Evolutionary conservation across 2,888 invertebrate genomes (phyloP).

Genomic region (Baccha elongata): DNA sequence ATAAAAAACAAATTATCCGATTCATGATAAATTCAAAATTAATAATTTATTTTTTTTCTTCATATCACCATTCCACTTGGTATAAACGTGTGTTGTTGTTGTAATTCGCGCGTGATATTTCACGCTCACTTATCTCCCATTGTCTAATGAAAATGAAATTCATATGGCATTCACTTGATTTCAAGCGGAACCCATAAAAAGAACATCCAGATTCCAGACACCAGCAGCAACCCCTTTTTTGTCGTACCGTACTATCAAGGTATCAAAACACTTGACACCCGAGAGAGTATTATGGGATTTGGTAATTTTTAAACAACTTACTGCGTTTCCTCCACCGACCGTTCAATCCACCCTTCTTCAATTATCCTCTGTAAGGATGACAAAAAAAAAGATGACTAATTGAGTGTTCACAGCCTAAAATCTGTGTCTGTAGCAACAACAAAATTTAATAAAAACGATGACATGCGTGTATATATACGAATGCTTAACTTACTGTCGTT

Average conservation of each 20-base stretch:
- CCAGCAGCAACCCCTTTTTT: slow-evolving; percentile 46
- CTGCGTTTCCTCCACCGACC: not conserved
- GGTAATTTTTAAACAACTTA: slow-evolving; percentile 66
- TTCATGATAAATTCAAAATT: slow-evolving; percentile 54
- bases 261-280: slow-evolving; percentile 65
- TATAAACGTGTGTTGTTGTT: not conserved
- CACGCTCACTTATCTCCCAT: slow-evolving; percentile 66
- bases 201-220: not conserved
- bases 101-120: slow-evolving; percentile 46
- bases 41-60: slow-evolving; percentile 21
- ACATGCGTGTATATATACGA: slow-evolving; percentile 16
- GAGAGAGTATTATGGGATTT: slow-evolving; percentile 58
- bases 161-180: slow-evolving; percentile 52
- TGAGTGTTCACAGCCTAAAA: slow-evolving; percentile 71
- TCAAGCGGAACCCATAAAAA: slow-evolving; percentile 70
- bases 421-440: slow-evolving; percentile 40
- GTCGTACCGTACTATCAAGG: slow-evolving; percentile 1
- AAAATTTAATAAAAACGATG: slow-evolving; percentile 25
- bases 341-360: slow-evolving; percentile 60
- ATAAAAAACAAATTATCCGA: slow-evolving; percentile 35
- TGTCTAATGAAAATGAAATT: slow-evolving; percentile 58
- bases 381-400: slow-evolving; percentile 65
- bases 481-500: slow-evolving; percentile 42
- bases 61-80: slow-evolving; percentile 44
- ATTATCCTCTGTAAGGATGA: slow-evolving; percentile 42